These are phyloP conservation scores for Thunnus albacares DNA, from an alignment of 2,797 vertebrate species.

Conservation along the genomic window DNA sequence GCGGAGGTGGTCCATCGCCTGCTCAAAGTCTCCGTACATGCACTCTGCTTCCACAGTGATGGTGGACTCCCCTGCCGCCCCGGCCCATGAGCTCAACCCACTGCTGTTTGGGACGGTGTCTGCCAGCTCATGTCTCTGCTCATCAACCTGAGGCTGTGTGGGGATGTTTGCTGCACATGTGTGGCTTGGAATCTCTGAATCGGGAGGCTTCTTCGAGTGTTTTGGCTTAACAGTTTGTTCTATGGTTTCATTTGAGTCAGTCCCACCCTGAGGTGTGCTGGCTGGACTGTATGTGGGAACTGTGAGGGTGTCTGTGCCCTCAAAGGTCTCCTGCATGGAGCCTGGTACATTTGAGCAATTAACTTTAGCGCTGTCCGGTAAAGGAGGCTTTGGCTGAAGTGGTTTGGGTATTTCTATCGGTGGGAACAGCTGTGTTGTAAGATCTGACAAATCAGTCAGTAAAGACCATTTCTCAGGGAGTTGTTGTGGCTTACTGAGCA, in stretches of 20 bases:
- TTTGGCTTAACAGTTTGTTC: constrained; percentile 70
- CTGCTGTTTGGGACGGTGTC: neutral
- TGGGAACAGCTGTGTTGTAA: constrained; percentile 79
- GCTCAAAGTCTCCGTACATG: constrained; percentile 95
- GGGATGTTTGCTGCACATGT: neutral
- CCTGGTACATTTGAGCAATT: constrained; percentile 33
- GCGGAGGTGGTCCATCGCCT: constrained; percentile 93
- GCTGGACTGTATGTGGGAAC: constrained; percentile 24
- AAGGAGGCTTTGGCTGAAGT: constrained; percentile 56
- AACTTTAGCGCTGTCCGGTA: constrained; percentile 27
- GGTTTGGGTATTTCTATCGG: constrained; percentile 79
- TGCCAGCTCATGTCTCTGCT: constrained; percentile 18
- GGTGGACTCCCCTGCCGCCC: constrained; percentile 58
- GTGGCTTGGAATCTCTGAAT: constrained; percentile 50
- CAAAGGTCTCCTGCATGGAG: constrained; percentile 34
- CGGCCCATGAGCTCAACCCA: constrained; percentile 35
- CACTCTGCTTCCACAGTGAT: constrained; percentile 92
- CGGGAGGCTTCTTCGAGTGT: constrained; percentile 74
- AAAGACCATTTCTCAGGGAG: constrained; percentile 79
- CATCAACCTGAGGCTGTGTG: constrained; percentile 23
- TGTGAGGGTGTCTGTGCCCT: constrained; percentile 20
- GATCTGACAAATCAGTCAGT: constrained; percentile 77
- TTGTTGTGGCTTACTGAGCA: constrained; percentile 66
- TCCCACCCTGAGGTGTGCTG: constrained; percentile 16
- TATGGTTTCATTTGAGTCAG: constrained; percentile 22